Conservation (phyloP, 35 echinoderm and acorn worm genomes). For the Lytechinus variegatus region DNA sequence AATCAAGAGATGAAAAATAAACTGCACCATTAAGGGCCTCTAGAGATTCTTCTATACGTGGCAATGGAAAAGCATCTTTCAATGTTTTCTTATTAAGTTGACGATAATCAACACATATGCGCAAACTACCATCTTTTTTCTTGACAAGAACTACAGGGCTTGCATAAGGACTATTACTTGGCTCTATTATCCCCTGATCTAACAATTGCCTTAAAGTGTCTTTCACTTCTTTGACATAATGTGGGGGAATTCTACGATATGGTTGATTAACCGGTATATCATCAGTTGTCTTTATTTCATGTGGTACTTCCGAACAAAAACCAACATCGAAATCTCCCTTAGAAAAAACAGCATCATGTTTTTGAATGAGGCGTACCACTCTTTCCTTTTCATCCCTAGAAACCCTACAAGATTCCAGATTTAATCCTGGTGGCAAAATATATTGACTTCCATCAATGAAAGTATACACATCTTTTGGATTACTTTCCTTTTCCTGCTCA, state of each 20-base stretch:
- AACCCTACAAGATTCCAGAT: not conserved
- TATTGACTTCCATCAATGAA: too few relatives aligned
- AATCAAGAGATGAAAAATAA: conserved; percentile 50
- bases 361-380: not conserved
- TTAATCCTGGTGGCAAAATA: not conserved
- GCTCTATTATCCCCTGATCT: too few relatives aligned
- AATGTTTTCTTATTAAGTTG: conserved; percentile 65
- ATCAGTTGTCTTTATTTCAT: too few relatives aligned
- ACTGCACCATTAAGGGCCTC: conserved; percentile 69
- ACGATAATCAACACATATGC: conserved; percentile 62
- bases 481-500: too few relatives aligned
- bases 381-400: not conserved
- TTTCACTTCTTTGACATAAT: too few relatives aligned
- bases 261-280: not conserved
- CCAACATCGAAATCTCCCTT: not conserved
- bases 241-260: not conserved
- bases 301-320: not conserved
- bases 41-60: conserved; percentile 76
- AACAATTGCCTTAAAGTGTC: too few relatives aligned
- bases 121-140: too few relatives aligned
- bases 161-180: too few relatives aligned
- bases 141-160: too few relatives aligned
- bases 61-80: conserved; percentile 70
- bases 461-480: too few relatives aligned
- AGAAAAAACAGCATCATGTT: not conserved